Evolutionary conservation across 30 jellyfish, hydroid and myxozoan genomes (phyloP).

Genomic region (Phacellophora camtschatica): DNA sequence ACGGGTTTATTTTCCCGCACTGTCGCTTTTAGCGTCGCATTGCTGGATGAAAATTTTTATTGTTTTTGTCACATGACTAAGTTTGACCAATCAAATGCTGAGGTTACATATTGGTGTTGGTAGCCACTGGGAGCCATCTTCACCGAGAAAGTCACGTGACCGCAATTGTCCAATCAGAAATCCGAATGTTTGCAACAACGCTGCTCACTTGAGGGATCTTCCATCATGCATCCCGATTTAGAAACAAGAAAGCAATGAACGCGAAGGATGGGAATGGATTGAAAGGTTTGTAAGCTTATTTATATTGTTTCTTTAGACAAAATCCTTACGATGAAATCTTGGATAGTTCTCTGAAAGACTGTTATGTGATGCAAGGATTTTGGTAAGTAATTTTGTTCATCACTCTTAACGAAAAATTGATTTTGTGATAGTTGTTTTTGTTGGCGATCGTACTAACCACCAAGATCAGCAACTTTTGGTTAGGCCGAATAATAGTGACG

Average conservation of each 20-base stretch:
- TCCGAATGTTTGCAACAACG: constrained; percentile 30
- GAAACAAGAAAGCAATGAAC: constrained; percentile 56
- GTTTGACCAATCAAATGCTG: background rate
- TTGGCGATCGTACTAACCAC: too few relatives aligned
- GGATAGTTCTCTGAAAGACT: background rate
- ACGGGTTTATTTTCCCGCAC: background rate
- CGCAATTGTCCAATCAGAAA: constrained; percentile 29
- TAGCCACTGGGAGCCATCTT: constrained; percentile 50
- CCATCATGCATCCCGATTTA: constrained; percentile 77
- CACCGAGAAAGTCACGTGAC: constrained; percentile 44
- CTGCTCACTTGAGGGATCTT: constrained; percentile 81
- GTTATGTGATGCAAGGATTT: background rate
- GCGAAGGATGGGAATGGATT: background rate
- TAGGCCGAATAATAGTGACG: too few relatives aligned
- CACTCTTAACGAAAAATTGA: too few relatives aligned
- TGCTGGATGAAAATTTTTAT: background rate
- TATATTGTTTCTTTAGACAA: background rate
- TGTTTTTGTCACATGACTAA: background rate
- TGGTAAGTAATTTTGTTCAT: background rate
- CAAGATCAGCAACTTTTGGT: too few relatives aligned
- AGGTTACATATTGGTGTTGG: background rate
- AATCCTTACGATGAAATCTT: background rate
- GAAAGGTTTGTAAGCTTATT: background rate
- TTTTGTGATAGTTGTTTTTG: background rate
- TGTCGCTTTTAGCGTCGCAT: background rate